Evolutionary conservation across 2,888 invertebrate species (phyloP).

Genomic region (Vandiemenella viatica): DNA sequence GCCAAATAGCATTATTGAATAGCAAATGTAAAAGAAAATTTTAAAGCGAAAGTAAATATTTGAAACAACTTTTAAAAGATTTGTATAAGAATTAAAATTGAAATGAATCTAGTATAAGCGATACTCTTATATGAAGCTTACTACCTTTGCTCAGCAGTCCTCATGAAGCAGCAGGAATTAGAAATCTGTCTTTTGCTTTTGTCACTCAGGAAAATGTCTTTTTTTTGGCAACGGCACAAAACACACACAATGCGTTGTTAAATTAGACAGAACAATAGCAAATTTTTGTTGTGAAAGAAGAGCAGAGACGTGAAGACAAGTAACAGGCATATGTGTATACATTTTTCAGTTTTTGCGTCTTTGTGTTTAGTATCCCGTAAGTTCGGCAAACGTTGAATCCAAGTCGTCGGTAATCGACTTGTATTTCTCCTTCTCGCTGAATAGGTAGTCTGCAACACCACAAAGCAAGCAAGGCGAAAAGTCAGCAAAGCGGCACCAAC

Average conservation of each 20-base stretch:
- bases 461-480: slow-evolving; percentile 4
- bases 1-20: no score
- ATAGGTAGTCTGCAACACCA: slow-evolving; percentile 61
- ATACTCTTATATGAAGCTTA: slow-evolving; percentile 5
- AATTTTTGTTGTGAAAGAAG: no score
- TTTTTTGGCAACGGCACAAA: slow-evolving; percentile 2
- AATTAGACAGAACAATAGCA: slow-evolving; percentile 1
- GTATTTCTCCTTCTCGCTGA: slow-evolving; percentile 77
- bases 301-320: slow-evolving; percentile 2
- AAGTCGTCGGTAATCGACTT: slow-evolving; percentile 95
- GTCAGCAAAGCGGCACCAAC: no score
- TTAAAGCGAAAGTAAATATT: no score
- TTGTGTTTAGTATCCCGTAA: slow-evolving; percentile 77
- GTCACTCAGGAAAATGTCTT: neutral
- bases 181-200: neutral
- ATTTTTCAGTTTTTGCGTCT: slow-evolving; percentile 5
- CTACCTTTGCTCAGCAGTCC: slow-evolving; percentile 16
- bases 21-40: no score
- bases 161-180: slow-evolving; percentile 12
- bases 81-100: no score
- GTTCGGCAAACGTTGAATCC: slow-evolving; percentile 92
- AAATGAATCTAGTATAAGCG: no score
- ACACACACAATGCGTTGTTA: neutral
- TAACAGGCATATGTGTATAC: slow-evolving; percentile 9
- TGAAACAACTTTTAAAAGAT: no score